phyloP scores from a whole-genome alignment of 2,113 vertebrate species.

The Stigmatopora nigra region DNA sequence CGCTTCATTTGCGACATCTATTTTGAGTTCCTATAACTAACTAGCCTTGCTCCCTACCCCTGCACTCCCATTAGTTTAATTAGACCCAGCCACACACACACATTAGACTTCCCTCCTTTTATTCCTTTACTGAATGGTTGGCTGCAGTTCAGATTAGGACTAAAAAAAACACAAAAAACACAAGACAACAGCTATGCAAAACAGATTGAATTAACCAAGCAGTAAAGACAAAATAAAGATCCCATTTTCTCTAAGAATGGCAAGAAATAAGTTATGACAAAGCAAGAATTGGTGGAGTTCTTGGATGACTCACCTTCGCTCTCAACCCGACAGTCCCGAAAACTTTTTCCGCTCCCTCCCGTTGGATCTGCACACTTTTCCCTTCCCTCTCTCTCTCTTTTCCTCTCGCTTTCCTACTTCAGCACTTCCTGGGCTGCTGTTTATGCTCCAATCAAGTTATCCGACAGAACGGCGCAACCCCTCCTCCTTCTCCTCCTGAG shows the following conservation, averaged over 20 bases:
- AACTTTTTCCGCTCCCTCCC: constrained; percentile 58
- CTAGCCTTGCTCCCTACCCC: constrained; percentile 24
- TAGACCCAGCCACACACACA: constrained; percentile 64
- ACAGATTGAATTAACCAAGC: constrained; percentile 34
- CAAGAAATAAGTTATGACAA: background rate
- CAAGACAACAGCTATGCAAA: constrained; percentile 35
- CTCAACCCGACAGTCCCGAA: constrained; percentile 34
- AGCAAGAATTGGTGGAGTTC: background rate
- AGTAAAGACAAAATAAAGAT: constrained; percentile 23
- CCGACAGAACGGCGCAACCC: constrained; percentile 39
- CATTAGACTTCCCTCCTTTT: constrained; percentile 47
- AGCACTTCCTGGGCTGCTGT: constrained; percentile 68
- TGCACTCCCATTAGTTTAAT: constrained; percentile 59
- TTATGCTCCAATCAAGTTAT: constrained; percentile 66
- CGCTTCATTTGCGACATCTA: background rate
- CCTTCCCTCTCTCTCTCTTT: constrained; percentile 16
- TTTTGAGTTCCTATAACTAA: constrained; percentile 43
- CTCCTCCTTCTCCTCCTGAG: constrained; percentile 26
- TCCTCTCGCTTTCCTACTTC: constrained; percentile 39
- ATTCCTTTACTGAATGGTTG: constrained; percentile 48
- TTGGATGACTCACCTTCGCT: constrained; percentile 49
- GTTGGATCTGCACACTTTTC: constrained; percentile 40
- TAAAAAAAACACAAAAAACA: constrained; percentile 16
- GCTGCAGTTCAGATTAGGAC: constrained; percentile 49
- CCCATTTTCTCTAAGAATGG: constrained; percentile 1